Conservation (phyloP, 2,888 invertebrate genomes). For the Ectobius pallidus region DNA sequence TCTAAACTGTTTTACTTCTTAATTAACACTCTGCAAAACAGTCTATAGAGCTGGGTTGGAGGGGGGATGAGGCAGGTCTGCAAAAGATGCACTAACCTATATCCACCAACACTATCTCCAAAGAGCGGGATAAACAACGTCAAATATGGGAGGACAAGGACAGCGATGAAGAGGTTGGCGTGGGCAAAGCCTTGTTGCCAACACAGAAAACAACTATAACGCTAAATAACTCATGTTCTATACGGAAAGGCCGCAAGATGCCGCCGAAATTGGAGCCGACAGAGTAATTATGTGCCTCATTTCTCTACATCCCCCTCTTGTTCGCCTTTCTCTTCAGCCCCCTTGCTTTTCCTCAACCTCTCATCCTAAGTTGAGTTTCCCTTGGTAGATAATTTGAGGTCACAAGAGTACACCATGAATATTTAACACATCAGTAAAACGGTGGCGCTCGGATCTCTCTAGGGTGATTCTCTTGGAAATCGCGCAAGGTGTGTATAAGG, state of each 20-base stretch:
- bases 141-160: slow-evolving; percentile 1
- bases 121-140: slow-evolving; percentile 6
- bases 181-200: slow-evolving; percentile 24
- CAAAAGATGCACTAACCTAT: slow-evolving; percentile 32
- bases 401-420: slow-evolving; percentile 43
- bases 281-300: slow-evolving; percentile 44
- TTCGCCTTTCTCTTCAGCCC: slow-evolving; percentile 33
- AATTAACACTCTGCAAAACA: slow-evolving; percentile 19
- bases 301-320: slow-evolving; percentile 37
- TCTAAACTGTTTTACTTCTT: slow-evolving; percentile 21
- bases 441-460: slow-evolving; percentile 26
- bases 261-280: slow-evolving; percentile 42
- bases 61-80: background rate
- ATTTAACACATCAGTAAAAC: slow-evolving; percentile 43
- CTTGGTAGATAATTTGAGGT: slow-evolving; percentile 43
- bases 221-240: slow-evolving; percentile 41
- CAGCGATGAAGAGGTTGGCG: background rate
- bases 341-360: slow-evolving; percentile 29
- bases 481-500: slow-evolving; percentile 27
- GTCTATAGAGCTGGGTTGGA: slow-evolving; percentile 3
- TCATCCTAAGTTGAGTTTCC: slow-evolving; percentile 37
- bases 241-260: slow-evolving; percentile 36
- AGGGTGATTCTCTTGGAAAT: slow-evolving; percentile 33
- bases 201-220: slow-evolving; percentile 30
- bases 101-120: background rate